These are phyloP conservation scores for Athetis lepigone DNA, from an alignment of 2,888 invertebrate species.

Conservation along the genomic window DNA sequence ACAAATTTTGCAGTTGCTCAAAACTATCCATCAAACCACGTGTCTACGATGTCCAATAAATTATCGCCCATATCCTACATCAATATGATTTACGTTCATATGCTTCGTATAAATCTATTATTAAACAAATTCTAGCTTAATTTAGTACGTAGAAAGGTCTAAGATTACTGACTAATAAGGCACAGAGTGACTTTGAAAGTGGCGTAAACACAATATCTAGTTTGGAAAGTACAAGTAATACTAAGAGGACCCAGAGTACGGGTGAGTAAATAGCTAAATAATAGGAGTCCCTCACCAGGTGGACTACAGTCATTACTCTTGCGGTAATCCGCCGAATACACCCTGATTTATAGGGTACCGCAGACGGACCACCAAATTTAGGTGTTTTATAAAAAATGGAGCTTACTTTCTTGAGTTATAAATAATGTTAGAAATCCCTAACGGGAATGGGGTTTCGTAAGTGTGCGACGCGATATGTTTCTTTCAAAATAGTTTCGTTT, in stretches of 20 bases:
- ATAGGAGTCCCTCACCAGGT: slow-evolving; percentile 88
- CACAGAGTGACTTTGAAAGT: slow-evolving; percentile 18
- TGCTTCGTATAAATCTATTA: slow-evolving; percentile 55
- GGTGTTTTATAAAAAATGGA: slow-evolving; percentile 89
- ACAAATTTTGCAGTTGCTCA: slow-evolving; percentile 62
- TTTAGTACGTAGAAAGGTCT: slow-evolving; percentile 53
- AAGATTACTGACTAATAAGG: slow-evolving; percentile 30
- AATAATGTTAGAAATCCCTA: slow-evolving; percentile 85
- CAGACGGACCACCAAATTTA: slow-evolving; percentile 88
- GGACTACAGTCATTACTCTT: slow-evolving; percentile 89
- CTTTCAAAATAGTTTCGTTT: slow-evolving; percentile 58
- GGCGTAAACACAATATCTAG: slow-evolving; percentile 19
- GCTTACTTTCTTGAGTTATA: slow-evolving; percentile 86
- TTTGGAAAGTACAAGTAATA: slow-evolving; percentile 43
- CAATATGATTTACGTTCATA: slow-evolving; percentile 57
- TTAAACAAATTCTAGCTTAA: slow-evolving; percentile 57
- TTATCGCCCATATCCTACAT: slow-evolving; percentile 57
- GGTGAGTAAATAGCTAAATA: slow-evolving; percentile 85
- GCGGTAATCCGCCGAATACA: slow-evolving; percentile 89
- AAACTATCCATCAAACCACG: slow-evolving; percentile 54
- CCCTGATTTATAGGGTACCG: slow-evolving; percentile 85
- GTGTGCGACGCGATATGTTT: slow-evolving; percentile 57
- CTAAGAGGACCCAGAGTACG: slow-evolving; percentile 68
- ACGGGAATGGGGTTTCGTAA: slow-evolving; percentile 73
- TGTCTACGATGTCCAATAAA: slow-evolving; percentile 55